Evolutionary conservation across 2,888 invertebrate genomes (phyloP), one percentile per base, ranked within the genome.

Genomic region (Acleris cristana): DNA sequence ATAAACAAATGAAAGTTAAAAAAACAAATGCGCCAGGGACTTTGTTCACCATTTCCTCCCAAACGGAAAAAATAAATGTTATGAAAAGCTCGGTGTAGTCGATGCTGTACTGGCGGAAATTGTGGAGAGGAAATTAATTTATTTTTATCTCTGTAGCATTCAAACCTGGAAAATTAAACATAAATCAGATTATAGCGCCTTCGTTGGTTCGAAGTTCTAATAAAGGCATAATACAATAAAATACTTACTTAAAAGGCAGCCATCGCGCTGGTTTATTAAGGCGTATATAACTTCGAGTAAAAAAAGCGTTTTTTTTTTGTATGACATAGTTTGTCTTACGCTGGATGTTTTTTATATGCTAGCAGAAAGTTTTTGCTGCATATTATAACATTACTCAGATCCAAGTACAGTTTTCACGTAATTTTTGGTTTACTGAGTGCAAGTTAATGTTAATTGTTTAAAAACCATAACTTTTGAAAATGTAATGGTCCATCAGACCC

Each of bases 81-180:
- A 51, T 60, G 45, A 60, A 66, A 56, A 66, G 60, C 52, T 23
- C 49, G 53, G 67, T 48, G 63, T 64, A 64, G 70, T 67, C 66
- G 63, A 70, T 64, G 60, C 56, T 26, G 30, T 44, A n/a, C 52
- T 57, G 26, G 58, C 59, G 69, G 69, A 69, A 69, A 69, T 69
- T 66, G 69, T 60, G 69, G 69, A 49, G 63, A 69, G 63, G 63
- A 66, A 67, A 57, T 62, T 70, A 67, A 70, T 70, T 70, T 60
- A 55, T 60, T 65, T 60, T 69, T 69, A 65, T 62, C 64, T 62
- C 54, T 63, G 45, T 30, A 63, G 67, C 53, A 63, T 67, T 67
- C 53, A 48, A 57, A 67, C 45, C 48, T 63, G 54, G 53, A 58
- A 67, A 67, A 62, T 66, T 66, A 62, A 61, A 66, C 61, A 56